Evolutionary conservation across 2,113 vertebrate species (phyloP), one percentile per base, ranked within the genome.

Genomic region (Lophius piscatorius): DNA sequence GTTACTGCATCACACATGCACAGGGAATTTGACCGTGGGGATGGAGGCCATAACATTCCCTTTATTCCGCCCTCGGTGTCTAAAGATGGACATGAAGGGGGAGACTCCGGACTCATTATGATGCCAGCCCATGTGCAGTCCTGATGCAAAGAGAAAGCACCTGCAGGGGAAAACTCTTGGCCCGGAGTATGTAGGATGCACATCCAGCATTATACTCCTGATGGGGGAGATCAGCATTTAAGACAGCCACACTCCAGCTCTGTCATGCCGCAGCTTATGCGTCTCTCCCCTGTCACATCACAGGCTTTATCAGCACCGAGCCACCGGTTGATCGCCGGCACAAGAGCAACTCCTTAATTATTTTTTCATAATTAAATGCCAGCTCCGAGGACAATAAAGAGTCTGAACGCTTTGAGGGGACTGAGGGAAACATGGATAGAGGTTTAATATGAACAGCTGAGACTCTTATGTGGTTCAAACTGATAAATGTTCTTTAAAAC

Each of bases 281-380:
- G 0, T 54, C 50, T 41, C 34, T 23, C 20, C 26, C 4, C 59
- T 66, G 74, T 76, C 71, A 54, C 16, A 40, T 57, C 44, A 49
- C 47, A 46, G 57, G 80, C 64, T 48, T 81, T 81, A 87, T 87
- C 77, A 57, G 56, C 64, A 17, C 31, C 11, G 45, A 78, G 55
- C 38, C 62, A 73, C 74, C 54, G 49, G 78, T 68, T 82, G 68
- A 77, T 80, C 74, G 61, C 59, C 33, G 35, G 34, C 28, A 13
- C 33, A 51, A 63, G 13, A 33, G 70, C 52, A 52, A 55, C 48
- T 76, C 33, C 49, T 71, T 70, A 71, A 83, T 83, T 76, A 84
- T 65, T 71, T 62, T 78, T 75, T 83, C 61, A 74, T 65, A 59
- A 79, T 77, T 70, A 81, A 82, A 82, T 63, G 49, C 46, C 71